These are phyloP conservation scores for Thaleichthys pacificus DNA, from an alignment of 2,797 vertebrate genomes.

Conservation along the genomic window DNA sequence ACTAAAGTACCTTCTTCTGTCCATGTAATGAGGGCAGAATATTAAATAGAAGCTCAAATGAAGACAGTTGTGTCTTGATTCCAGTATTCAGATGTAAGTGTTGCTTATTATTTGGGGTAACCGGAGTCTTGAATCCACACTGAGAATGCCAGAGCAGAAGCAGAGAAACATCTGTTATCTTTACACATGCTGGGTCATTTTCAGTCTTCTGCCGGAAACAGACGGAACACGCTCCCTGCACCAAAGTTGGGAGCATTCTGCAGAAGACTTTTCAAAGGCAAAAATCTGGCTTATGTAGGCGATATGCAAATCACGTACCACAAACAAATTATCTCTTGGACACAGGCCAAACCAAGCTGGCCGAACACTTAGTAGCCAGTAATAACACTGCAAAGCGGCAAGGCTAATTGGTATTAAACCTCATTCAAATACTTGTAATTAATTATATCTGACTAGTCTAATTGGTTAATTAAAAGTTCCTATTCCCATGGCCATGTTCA, in stretches of 20 bases:
- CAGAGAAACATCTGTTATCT: constrained; percentile 23
- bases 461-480: constrained; percentile 36
- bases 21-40: constrained; percentile 28
- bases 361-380: constrained; percentile 19
- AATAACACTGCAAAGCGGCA: constrained; percentile 17
- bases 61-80: too few species aligned
- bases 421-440: constrained; percentile 39
- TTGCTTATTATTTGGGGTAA: neutral
- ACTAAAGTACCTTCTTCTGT: constrained; percentile 31
- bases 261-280: constrained; percentile 4
- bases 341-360: constrained; percentile 18
- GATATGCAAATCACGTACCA: constrained; percentile 13
- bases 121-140: neutral
- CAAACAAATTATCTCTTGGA: constrained; percentile 29
- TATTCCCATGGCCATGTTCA: constrained; percentile 20
- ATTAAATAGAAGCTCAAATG: too few species aligned
- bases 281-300: constrained; percentile 9
- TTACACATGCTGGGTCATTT: too few species aligned
- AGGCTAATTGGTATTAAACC: constrained; percentile 33
- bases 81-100: neutral
- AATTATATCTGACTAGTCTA: constrained; percentile 33
- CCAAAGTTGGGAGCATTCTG: neutral
- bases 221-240: neutral
- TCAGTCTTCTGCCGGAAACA: neutral
- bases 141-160: constrained; percentile 5